phyloP scores from a whole-genome alignment of 2,888 invertebrate species.

The Caenorhabditis doughertyi region DNA sequence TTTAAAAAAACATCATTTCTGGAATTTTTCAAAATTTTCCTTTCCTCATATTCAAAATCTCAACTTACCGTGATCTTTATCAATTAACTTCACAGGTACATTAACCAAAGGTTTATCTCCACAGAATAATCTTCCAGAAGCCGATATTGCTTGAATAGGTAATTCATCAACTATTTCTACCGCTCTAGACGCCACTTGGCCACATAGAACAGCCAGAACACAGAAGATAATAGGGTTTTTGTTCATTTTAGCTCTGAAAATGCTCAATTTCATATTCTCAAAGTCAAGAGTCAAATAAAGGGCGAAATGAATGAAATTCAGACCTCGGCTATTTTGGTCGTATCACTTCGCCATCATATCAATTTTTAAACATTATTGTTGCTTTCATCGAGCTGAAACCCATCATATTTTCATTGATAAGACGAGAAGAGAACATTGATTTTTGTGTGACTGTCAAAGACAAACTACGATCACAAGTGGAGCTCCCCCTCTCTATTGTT shows the following conservation, averaged over 20 bases:
- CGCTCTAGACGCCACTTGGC: neutral
- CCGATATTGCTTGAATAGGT: slow-evolving; percentile 63
- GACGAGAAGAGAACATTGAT: slow-evolving; percentile 26
- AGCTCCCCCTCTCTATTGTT: neutral
- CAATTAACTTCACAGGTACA: slow-evolving; percentile 61
- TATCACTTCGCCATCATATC: slow-evolving; percentile 5
- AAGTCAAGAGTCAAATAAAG: neutral
- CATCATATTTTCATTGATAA: slow-evolving; percentile 1
- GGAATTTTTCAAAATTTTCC: too few species aligned
- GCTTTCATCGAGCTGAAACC: slow-evolving; percentile 16
- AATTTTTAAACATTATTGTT: slow-evolving; percentile 16
- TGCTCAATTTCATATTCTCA: neutral
- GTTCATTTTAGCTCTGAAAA: neutral
- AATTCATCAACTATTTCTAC: neutral
- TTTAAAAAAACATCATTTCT: too few species aligned
- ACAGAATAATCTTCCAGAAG: slow-evolving; percentile 57
- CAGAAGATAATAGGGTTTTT: neutral
- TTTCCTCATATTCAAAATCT: too few species aligned
- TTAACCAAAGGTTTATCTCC: slow-evolving; percentile 42
- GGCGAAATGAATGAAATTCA: neutral
- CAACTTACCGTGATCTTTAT: slow-evolving; percentile 53
- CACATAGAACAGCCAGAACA: neutral
- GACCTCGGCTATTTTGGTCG: slow-evolving; percentile 13
- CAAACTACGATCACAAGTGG: slow-evolving; percentile 29
- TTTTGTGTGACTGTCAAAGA: slow-evolving; percentile 27